These are phyloP conservation scores for Pipistrellus kuhlii DNA, from an alignment of 2,797 vertebrate species.

Conservation along the genomic window DNA sequence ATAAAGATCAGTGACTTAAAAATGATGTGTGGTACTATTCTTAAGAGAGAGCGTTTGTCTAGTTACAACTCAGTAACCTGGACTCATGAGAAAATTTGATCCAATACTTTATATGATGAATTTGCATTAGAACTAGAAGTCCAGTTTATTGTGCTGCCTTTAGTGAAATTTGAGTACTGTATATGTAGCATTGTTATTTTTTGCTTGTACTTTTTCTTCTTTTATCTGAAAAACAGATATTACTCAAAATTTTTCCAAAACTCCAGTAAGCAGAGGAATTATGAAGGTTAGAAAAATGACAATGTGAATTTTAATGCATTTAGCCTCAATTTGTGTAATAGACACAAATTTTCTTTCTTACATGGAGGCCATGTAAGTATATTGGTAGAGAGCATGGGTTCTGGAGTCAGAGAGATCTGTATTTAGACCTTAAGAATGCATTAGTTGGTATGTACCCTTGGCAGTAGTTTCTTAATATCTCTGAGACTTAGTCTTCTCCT, in stretches of 20 bases:
- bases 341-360: not conserved
- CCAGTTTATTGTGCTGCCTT: conserved; percentile 19
- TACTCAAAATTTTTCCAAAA: conserved; percentile 34
- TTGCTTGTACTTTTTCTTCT: not conserved
- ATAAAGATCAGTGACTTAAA: conserved; percentile 42
- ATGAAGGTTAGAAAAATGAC: conserved; percentile 43
- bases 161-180: not conserved
- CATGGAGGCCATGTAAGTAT: not conserved
- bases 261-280: conserved; percentile 35
- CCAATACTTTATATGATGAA: not conserved
- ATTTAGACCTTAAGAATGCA: not conserved
- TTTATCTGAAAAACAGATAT: conserved; percentile 39
- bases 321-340: not conserved
- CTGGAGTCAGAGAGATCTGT: not conserved
- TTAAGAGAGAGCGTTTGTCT: conserved; percentile 38
- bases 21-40: not conserved
- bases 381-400: not conserved
- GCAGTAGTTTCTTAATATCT: not conserved
- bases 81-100: conserved; percentile 27
- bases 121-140: conserved; percentile 6
- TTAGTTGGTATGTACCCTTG: not conserved
- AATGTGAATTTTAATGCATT: conserved; percentile 45
- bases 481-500: not conserved
- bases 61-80: conserved; percentile 8
- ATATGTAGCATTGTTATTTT: not conserved